These are phyloP conservation scores for Rhynchophorus ferrugineus DNA, from an alignment of 1,140 invertebrate species.

Conservation along the genomic window DNA sequence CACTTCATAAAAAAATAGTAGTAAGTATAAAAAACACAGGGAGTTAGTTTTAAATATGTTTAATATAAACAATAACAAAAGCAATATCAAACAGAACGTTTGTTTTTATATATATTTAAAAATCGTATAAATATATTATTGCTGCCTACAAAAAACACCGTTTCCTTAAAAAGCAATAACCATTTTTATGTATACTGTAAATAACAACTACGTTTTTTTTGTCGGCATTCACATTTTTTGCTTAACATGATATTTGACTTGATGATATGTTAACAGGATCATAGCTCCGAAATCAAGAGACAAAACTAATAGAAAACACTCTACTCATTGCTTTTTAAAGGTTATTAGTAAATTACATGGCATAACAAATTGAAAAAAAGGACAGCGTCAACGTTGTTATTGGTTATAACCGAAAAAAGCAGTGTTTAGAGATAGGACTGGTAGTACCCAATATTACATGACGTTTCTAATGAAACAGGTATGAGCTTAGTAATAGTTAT, in stretches of 20 bases:
- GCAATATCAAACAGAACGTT: slow-evolving; percentile 16
- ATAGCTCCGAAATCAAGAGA: slow-evolving; percentile 1
- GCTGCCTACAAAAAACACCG: slow-evolving; percentile 17
- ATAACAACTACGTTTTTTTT: neutral
- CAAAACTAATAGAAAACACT: neutral
- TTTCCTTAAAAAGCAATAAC: slow-evolving; percentile 7
- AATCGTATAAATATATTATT: slow-evolving; percentile 22
- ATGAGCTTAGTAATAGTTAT: slow-evolving; percentile 21
- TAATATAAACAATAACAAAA: slow-evolving; percentile 21
- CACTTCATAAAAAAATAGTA: neutral
- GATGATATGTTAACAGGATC: slow-evolving; percentile 18
- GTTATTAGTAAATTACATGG: no score
- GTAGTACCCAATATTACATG: neutral
- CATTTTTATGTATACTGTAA: no score
- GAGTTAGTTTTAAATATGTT: slow-evolving; percentile 5
- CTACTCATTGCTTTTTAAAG: neutral
- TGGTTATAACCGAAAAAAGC: no score
- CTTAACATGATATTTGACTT: slow-evolving; percentile 13
- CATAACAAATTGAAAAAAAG: no score
- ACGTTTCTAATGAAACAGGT: slow-evolving; percentile 12
- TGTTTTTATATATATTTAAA: slow-evolving; percentile 10
- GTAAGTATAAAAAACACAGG: neutral
- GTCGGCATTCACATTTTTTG: slow-evolving; percentile 8
- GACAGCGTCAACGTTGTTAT: no score
- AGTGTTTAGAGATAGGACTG: neutral